phyloP scores from a whole-genome alignment of 2,113 vertebrate species.

The Xiphorhynchus elegans region DNA sequence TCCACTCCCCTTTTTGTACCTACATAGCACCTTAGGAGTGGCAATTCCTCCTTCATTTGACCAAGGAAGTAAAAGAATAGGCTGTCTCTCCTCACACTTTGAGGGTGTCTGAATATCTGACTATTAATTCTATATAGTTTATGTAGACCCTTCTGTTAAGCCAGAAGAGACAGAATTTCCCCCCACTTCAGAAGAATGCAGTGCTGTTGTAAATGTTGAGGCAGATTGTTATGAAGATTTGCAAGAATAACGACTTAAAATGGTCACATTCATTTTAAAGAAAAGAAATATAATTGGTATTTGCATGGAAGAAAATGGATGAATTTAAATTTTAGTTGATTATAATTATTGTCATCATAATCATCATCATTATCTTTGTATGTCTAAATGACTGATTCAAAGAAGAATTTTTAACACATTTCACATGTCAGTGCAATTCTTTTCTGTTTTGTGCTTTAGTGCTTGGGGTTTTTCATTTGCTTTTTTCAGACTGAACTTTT shows the following conservation, averaged over 20 bases:
- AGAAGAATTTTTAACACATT: constrained; percentile 61
- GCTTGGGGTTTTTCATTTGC: constrained; percentile 45
- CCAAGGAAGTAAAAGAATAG: background rate
- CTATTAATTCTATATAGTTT: background rate
- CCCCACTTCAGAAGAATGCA: background rate
- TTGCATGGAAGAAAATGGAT: constrained; percentile 66
- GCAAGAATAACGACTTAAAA: constrained; percentile 61
- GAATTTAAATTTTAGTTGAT: constrained; percentile 73
- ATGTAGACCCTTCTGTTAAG: background rate
- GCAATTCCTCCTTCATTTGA: background rate
- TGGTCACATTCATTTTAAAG: constrained; percentile 55
- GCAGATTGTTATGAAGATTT: constrained; percentile 56
- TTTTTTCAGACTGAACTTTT: constrained; percentile 67
- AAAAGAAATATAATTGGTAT: constrained; percentile 72
- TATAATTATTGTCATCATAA: constrained; percentile 73
- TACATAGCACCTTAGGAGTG: background rate
- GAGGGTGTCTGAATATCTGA: background rate
- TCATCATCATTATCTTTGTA: constrained; percentile 72
- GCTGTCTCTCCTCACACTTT: background rate
- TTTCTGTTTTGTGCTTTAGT: constrained; percentile 49
- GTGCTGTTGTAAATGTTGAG: constrained; percentile 37
- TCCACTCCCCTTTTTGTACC: background rate
- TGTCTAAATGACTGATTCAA: constrained; percentile 67
- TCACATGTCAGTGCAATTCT: constrained; percentile 65
- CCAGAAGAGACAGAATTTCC: background rate